Base-by-base conservation (phyloP, 1,140 invertebrate genomes). In the Drosophila punjabiensis region DNA sequence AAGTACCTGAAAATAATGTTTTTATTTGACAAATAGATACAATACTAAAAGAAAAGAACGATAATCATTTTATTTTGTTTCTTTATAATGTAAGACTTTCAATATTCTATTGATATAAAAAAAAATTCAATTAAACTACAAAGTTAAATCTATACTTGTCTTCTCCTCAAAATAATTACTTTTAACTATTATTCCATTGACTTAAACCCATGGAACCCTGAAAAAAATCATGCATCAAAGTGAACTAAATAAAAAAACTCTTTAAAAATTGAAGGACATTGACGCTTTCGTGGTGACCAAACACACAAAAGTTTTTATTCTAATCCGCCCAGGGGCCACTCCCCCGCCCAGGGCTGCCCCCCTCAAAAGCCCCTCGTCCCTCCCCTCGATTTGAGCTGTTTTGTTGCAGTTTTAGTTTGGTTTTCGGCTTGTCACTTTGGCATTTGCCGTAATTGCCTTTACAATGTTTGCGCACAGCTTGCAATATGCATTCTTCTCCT, bases 391-490 rank as follows among this genome's bases (percentile, higher is more conserved):
- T 67, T 24, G 48, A 47, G 43, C 68, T 52, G 35, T 79, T 71
- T 71, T 78, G 76, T 78, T 78, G 63, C 55, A 75, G 55, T 68
- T 78, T 79, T 68, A 64, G 81, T 79, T 83, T 76, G 70, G 61
- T 59, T 76, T 84, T 84, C 66, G 73, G 65, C 78, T 76, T 83
- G 77, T 83, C 71, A 84, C 76, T 83, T 83, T 83, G 81, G 70
- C 70, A 82, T 83, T 83, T 79, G 69, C 68, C 60, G 75, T 82
- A 82, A 82, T 82, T 82, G 80, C 80, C 80, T 82, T 78, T 73
- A 78, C 80, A 82, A 82, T 82, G 80, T 82, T 82, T 82, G 74
- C 73, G 52, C 66, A 55, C 58, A 63, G 61, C 80, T 82, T 73
- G 63, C 80, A 82, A 68, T 65, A 79, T 79, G 67, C 59, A 71